phyloP scores from a whole-genome alignment of 2,888 invertebrate species.

The Oasisia sp. region DNA sequence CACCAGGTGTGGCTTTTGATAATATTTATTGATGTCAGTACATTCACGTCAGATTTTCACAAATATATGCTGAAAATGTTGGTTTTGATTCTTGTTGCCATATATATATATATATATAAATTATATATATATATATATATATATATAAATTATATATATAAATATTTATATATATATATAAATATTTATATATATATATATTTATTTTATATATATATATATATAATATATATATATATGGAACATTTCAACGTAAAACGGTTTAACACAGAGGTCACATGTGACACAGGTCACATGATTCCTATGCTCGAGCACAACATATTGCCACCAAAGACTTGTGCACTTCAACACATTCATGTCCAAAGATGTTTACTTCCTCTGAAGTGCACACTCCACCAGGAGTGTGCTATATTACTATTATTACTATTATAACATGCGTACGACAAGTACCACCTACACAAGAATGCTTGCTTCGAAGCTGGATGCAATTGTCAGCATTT shows the following conservation, averaged over 20 bases:
- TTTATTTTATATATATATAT: too few relatives aligned
- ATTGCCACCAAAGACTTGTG: not conserved
- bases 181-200: not conserved
- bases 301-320: not conserved
- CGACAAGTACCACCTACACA: not conserved
- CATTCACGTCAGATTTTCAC: too few relatives aligned
- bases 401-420: not conserved
- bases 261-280: not conserved
- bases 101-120: not conserved
- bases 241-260: not conserved
- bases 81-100: too few relatives aligned
- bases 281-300: not conserved
- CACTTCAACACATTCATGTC: not conserved
- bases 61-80: too few relatives aligned
- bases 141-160: conserved; percentile 14
- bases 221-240: too few relatives aligned
- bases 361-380: not conserved
- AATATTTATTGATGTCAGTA: too few relatives aligned
- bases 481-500: too few relatives aligned
- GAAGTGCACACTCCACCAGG: not conserved
- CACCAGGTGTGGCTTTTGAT: not conserved
- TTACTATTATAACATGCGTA: not conserved
- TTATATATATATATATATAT: not conserved
- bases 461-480: too few relatives aligned
- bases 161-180: too few relatives aligned